Conservation (phyloP, 2,888 invertebrate genomes). For the Acanthosepion esculentum region DNA sequence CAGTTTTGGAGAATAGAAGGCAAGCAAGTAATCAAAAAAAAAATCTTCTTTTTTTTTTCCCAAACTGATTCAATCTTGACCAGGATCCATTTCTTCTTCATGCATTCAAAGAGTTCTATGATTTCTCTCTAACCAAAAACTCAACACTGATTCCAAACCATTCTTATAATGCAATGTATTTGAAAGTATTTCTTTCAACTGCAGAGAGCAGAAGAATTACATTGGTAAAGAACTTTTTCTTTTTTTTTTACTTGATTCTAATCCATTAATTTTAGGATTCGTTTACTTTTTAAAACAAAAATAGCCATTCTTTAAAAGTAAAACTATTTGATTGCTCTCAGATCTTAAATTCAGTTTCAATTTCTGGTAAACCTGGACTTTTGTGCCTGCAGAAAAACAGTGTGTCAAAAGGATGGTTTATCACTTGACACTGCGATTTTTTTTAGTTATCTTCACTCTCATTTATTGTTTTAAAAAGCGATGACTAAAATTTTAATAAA, state of each 20-base stretch:
- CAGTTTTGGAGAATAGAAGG: background rate
- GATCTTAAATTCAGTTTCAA: background rate
- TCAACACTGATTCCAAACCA: background rate
- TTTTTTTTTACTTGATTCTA: background rate
- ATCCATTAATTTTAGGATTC: background rate
- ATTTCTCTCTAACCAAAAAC: slow-evolving; percentile 1
- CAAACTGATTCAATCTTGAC: slow-evolving; percentile 8
- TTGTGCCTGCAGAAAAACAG: no score
- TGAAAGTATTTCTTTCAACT: background rate
- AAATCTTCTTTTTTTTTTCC: background rate
- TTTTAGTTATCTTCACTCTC: no score
- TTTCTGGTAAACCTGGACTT: background rate
- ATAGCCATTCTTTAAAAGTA: background rate
- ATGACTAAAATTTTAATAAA: no score
- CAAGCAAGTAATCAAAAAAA: background rate
- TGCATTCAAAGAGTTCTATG: slow-evolving; percentile 14
- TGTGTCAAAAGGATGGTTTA: no score
- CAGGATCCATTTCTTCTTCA: slow-evolving; percentile 33
- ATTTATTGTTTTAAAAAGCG: no score
- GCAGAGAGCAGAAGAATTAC: background rate
- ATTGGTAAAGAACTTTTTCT: background rate
- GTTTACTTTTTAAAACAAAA: background rate
- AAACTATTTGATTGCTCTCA: background rate
- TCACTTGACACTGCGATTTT: no score
- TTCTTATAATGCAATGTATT: slow-evolving; percentile 6